Conservation (phyloP, 2,797 vertebrate species). For the Intellagama lesueurii region DNA sequence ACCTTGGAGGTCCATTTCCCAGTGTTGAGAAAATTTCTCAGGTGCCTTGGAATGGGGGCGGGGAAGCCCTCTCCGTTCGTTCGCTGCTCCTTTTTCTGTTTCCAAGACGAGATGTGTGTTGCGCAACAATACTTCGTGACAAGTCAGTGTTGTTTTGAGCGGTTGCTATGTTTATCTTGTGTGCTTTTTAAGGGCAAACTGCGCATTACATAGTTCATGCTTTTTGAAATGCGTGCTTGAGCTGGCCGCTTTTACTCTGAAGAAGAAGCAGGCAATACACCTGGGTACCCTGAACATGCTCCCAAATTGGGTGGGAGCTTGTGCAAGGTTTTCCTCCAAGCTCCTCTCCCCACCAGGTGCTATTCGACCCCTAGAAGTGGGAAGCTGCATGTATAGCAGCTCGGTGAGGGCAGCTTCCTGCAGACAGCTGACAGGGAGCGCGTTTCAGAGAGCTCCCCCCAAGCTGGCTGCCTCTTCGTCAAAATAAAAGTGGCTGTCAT, state of each 20-base stretch:
- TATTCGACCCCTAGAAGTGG: no score
- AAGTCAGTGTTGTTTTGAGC: background rate
- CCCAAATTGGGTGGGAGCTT: background rate
- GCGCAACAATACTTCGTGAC: background rate
- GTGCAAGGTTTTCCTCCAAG: background rate
- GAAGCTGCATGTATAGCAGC: background rate
- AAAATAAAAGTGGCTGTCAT: background rate
- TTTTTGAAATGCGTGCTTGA: background rate
- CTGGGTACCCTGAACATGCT: background rate
- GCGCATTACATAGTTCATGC: no score
- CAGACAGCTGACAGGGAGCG: background rate
- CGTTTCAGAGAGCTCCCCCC: background rate
- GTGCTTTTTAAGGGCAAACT: background rate
- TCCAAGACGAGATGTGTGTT: background rate
- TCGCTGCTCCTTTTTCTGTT: background rate
- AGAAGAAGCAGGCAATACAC: background rate
- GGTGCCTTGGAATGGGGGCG: background rate
- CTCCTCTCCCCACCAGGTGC: background rate
- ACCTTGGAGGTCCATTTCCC: background rate
- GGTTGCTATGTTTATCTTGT: background rate
- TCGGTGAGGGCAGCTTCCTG: background rate
- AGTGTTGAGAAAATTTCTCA: background rate
- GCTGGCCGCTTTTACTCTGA: background rate
- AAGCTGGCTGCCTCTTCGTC: background rate
- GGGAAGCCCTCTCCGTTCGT: background rate